phyloP scores from a whole-genome alignment of 2,113 vertebrate genomes.

The Acrocephalus kingi region DNA sequence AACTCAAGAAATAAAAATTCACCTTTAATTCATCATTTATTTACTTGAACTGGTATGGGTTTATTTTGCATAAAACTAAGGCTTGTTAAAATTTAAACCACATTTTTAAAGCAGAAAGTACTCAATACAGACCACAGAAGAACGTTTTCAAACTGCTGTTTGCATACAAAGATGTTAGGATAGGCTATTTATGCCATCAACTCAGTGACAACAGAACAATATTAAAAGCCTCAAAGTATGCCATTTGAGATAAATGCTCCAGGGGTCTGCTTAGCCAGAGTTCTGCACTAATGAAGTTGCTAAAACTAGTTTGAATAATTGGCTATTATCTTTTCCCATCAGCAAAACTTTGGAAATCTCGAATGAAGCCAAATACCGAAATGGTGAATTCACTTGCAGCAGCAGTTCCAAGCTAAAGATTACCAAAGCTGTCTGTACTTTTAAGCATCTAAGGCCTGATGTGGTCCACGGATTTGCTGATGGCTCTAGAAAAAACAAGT shows the following conservation, averaged over 20 bases:
- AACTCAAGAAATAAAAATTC: background rate
- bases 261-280: background rate
- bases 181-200: background rate
- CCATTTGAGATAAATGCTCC: background rate
- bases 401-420: background rate
- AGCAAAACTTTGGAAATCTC: background rate
- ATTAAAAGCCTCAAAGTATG: background rate
- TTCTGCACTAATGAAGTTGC: background rate
- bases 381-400: background rate
- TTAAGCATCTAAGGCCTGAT: background rate
- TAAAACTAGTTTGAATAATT: background rate
- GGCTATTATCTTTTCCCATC: background rate
- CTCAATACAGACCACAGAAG: background rate
- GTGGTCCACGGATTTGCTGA: background rate
- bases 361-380: background rate
- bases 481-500: background rate
- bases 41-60: background rate
- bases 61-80: background rate
- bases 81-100: background rate
- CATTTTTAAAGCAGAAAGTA: background rate
- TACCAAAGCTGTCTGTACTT: background rate
- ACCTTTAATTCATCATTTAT: background rate
- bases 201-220: background rate
- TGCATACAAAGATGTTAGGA: background rate
- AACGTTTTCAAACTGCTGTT: background rate